Base-by-base conservation (phyloP, 2,113 vertebrate species). In the Psittacula cyanocephala region DNA sequence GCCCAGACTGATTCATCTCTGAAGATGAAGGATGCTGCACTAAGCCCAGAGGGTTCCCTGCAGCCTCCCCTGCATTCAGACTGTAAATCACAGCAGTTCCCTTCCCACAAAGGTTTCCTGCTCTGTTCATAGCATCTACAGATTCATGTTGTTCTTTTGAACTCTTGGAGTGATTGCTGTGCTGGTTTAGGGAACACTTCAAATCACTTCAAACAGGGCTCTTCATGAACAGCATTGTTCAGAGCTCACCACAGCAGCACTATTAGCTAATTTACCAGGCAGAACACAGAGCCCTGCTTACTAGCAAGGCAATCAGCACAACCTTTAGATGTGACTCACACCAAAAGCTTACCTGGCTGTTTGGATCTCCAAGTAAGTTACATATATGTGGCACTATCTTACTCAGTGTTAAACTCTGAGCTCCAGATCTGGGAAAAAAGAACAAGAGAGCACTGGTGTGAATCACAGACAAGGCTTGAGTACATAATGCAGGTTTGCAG, bases 321-420 rank as follows among this genome's bases (percentile, higher is more conserved):
- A 71, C 81, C 46, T 83, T 76, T n/a, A 81, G 39, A 55, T 0
- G 2, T 28, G 65, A 91, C 64, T 91, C 75, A 35, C 71, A 93
- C 11, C 46, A 68, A 71, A 91, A 57, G 72, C 95, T 98, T 96
- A 99, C 99, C 99, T 99, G 99, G 94, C 99, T 99, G 49, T 99
- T 99, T 77, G 99, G 99, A 97, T 99, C 99, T 94, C 99, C 99
- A 92, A 99, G 97, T 83, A 99, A 98, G 96, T 99, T 99, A 98
- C 99, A 99, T 98, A 99, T 99, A 97, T 99, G 99, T 81, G 99
- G 99, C 96, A 99, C 99, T 31, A 99, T 99, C 98, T 99, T 99
- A 98, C 98, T 99, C 93, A 99, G 98, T 35, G 99, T 99, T 98
- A 99, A 98, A 92, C 99, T 99, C 94, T 99, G 99, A 95, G 99